Evolutionary conservation across 2,797 vertebrate species (phyloP), one percentile per base, ranked within the genome.

Genomic region (Aulostomus chinensis): DNA sequence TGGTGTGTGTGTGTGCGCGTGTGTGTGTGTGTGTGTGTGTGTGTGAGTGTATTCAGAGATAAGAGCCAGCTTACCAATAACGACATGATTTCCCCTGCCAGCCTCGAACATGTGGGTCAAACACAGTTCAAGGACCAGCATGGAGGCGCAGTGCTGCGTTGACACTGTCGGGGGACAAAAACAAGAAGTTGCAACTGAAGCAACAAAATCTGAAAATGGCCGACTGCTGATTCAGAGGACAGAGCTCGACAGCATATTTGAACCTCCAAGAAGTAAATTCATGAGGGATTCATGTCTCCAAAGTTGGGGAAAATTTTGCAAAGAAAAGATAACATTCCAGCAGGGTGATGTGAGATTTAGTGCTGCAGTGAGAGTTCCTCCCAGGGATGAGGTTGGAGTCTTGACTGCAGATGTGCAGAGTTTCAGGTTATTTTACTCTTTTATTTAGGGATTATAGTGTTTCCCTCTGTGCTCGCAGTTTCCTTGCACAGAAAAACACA

Each of bases 271-370:
- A 26, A 45, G 14, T 0, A 13, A 14, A 34, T 45, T 29, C 17
- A 8, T 22, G 20, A 28, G 15, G 34, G 42, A 57, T 28, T 28
- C 31, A 13, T 26, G 10, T 12, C 50, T 56, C 52, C 49, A 59
- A 53, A 47, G 31, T 34, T 59, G 48, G 58, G 65, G 13, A 16
- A 29, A 13, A 24, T 33, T 14, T 46, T 38, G 21, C 40, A 40
- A 42, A 6, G 7, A 10, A 39, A 64, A 51, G 14, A 64, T 30
- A 52, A 72, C 76, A 83, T 87, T 87, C 74, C 84, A 48, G 71
- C 61, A 20, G 33, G 9, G 45, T 54, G 60, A 61, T 68, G 80
- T 66, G 61, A 78, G 49, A 48, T 63, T 41, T 53, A 50, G 28
- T 21, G 46, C 62, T 49, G 46, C 39, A 26, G 51, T 46, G 62